Evolutionary conservation across 2,797 vertebrate genomes (phyloP).

Genomic region (Carcharodon carcharias): DNA sequence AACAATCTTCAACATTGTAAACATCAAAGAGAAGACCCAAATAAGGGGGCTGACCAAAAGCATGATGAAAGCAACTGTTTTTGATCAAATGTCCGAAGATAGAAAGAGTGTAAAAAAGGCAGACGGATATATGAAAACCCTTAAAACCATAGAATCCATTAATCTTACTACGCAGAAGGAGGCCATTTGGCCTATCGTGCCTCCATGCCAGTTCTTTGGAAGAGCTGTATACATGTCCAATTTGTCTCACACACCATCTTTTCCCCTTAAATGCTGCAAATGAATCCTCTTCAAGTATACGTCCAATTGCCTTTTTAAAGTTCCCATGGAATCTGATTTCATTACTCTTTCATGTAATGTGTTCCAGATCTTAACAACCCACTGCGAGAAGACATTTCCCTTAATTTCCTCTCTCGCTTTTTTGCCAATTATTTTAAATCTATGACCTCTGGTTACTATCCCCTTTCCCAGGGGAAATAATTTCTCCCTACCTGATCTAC

Average conservation of each 20-base stretch:
- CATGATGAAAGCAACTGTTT: neutral
- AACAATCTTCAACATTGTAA: neutral
- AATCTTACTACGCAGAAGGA: neutral
- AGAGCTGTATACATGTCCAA: too few relatives aligned
- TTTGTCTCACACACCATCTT: neutral
- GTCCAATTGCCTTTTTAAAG: neutral
- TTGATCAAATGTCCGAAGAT: neutral
- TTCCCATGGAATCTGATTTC: neutral
- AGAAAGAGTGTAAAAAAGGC: neutral
- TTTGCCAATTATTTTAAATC: neutral
- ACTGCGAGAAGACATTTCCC: neutral
- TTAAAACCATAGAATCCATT: neutral
- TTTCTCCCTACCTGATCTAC: neutral
- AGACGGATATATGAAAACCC: neutral
- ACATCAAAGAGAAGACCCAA: neutral
- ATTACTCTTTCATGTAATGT: neutral
- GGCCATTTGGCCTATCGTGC: neutral
- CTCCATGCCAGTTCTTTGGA: neutral
- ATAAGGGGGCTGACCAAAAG: neutral
- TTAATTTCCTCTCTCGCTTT: neutral
- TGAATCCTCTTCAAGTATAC: neutral
- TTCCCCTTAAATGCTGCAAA: neutral
- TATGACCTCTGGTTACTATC: neutral
- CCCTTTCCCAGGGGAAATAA: neutral
- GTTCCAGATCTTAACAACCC: neutral